Conservation (phyloP, 2,888 invertebrate genomes). For the Synergus japonicus region DNA sequence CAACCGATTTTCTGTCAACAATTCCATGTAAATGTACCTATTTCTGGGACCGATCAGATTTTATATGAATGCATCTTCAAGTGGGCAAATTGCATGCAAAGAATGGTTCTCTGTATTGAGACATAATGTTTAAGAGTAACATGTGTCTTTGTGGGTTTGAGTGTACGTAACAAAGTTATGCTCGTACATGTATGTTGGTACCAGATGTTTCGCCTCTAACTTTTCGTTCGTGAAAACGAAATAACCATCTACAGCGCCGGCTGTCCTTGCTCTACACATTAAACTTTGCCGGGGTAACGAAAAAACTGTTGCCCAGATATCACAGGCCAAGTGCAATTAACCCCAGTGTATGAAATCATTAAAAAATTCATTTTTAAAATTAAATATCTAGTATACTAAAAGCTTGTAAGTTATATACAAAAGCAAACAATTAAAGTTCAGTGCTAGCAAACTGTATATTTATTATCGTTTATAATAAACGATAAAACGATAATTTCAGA, state of each 20-base stretch:
- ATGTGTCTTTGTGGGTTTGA: background rate
- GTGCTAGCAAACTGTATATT: background rate
- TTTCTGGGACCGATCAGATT: background rate
- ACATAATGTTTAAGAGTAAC: slow-evolving; percentile 12
- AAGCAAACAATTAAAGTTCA: too few species aligned
- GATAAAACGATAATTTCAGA: background rate
- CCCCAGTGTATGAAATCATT: background rate
- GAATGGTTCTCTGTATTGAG: background rate
- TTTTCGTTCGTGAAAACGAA: slow-evolving; percentile 28
- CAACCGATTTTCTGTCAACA: background rate
- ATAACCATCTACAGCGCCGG: slow-evolving; percentile 17
- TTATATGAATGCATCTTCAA: background rate
- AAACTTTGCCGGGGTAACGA: background rate
- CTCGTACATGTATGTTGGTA: background rate
- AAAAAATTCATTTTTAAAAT: background rate
- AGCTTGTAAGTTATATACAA: too few species aligned
- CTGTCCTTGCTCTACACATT: slow-evolving; percentile 13
- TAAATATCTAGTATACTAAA: background rate
- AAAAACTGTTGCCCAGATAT: background rate
- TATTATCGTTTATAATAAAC: background rate
- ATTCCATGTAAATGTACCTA: background rate
- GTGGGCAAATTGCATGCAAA: background rate
- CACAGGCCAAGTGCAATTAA: too few species aligned
- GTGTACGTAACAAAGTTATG: background rate
- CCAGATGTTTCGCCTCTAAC: slow-evolving; percentile 30